phyloP scores from a whole-genome alignment of 2,797 vertebrate species.

The Sarcophilus harrisii region DNA sequence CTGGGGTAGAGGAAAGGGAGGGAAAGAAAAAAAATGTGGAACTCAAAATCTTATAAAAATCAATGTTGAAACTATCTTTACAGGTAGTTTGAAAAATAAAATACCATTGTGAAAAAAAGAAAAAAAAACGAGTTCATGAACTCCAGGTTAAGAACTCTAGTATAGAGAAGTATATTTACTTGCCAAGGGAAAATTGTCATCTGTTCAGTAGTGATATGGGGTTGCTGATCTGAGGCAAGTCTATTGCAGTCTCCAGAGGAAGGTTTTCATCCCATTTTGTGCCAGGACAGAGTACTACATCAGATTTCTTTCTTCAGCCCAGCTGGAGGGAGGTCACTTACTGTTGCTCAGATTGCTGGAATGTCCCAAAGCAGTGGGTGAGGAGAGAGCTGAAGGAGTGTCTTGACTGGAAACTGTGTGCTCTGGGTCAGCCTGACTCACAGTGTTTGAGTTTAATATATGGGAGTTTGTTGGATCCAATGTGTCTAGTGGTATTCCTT shows the following conservation, averaged over 20 bases:
- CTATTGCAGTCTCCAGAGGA: not conserved
- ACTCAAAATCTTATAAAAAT: too few species aligned
- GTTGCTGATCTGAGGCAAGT: not conserved
- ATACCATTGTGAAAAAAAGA: not conserved
- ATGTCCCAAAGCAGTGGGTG: not conserved
- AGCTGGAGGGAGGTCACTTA: not conserved
- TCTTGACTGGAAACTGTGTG: not conserved
- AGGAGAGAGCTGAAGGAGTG: not conserved
- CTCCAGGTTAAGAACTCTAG: not conserved
- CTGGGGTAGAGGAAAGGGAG: too few species aligned
- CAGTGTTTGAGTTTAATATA: not conserved
- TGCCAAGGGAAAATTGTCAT: not conserved
- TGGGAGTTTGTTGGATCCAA: constrained; percentile 24
- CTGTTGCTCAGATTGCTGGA: not conserved
- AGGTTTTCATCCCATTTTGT: not conserved
- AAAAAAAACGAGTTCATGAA: not conserved
- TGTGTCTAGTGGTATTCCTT: constrained; percentile 1
- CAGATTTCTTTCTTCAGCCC: not conserved
- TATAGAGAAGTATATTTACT: not conserved
- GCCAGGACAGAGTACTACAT: not conserved
- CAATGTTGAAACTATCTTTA: too few species aligned
- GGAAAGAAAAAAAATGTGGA: too few species aligned
- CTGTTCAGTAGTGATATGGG: not conserved
- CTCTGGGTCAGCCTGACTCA: not conserved
- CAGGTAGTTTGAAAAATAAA: too few species aligned